These are phyloP conservation scores for Brachionus koreanus DNA, from an alignment of 1,140 invertebrate genomes.

Conservation along the genomic window DNA sequence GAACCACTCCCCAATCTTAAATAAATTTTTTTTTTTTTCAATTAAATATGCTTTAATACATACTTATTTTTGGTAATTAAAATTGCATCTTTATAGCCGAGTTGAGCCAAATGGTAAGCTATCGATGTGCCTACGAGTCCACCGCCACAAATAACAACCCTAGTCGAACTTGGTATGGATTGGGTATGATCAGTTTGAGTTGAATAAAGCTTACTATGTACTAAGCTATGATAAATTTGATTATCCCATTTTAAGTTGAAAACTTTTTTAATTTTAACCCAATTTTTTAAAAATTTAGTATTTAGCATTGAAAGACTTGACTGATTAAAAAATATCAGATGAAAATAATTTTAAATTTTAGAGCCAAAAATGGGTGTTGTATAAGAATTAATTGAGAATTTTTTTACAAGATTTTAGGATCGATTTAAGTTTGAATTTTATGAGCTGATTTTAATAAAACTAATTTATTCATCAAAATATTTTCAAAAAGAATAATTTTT, in stretches of 20 bases:
- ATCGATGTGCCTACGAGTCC: slow-evolving; percentile 88
- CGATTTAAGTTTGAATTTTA: background rate
- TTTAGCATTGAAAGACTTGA: background rate
- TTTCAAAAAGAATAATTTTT: background rate
- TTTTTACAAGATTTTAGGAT: slow-evolving; percentile 3
- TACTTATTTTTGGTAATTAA: slow-evolving; percentile 76
- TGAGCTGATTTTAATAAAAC: background rate
- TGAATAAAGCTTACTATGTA: background rate
- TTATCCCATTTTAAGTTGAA: background rate
- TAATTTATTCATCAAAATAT: background rate
- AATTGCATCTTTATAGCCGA: slow-evolving; percentile 75
- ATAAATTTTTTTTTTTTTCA: background rate
- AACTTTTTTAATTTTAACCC: background rate
- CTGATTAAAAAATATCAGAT: background rate
- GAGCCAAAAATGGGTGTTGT: background rate
- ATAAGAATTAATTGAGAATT: background rate
- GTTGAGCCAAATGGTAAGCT: slow-evolving; percentile 81
- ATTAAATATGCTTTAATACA: slow-evolving; percentile 41
- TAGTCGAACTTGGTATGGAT: background rate
- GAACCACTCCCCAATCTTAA: slow-evolving; percentile 75
- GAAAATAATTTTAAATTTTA: background rate
- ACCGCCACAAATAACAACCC: slow-evolving; percentile 82
- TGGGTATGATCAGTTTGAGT: background rate
- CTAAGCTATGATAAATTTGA: background rate
- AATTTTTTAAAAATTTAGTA: slow-evolving; percentile 18